Evolutionary conservation across 2,113 vertebrate species (phyloP), one percentile per base, ranked within the genome.

Genomic region (Piaya cayana): DNA sequence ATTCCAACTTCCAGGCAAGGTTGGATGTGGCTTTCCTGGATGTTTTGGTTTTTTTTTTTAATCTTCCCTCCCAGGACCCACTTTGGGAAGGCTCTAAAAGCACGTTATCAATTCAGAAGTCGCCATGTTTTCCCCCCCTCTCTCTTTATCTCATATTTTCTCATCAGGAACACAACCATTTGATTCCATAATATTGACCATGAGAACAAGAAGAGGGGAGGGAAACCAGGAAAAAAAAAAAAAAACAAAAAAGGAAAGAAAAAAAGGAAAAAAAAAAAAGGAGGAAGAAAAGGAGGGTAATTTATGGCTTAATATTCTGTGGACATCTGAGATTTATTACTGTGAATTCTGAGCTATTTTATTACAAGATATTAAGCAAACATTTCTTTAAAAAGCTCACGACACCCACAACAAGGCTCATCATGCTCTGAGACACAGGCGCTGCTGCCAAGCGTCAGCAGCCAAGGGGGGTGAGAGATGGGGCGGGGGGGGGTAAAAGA

Each of bases 281-380:
- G 34, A 60, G n/a, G 25, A 39, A 45, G 72, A 65, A 52, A 12
- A 14, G 3, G 52, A 19, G 58, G 63, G 53, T 92, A 90, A 96
- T 96, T 96, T 94, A 96, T 96, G 90, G 92, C 88, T 96, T 96
- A 94, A 96, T 96, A 95, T 96, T 95, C 88, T 96, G 94, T 85
- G 96, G 84, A 89, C 82, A 75, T 70, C 80, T 79, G 93, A 94
- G 93, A 96, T 94, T 94, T 95, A 96, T 93, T 76, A 29, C 92
- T 91, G 92, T 89, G 94, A 92, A 95, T 95, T 92, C 82, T 91
- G 92, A 67, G 90, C 84, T 78, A 45, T 63, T 95, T 96, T 83
- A 86, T 90, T 82, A 45, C 45, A 59, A 82, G 88, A 77, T 88
- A 72, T 90, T 87, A 94, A 91, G 93, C 62, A 93, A 92, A 63